Percentiles rank a stretch among this genome's conserved stretches.
Evolutionary conservation across 2,797 vertebrate genomes (phyloP).

Genomic region (Eremophila alpestris): DNA sequence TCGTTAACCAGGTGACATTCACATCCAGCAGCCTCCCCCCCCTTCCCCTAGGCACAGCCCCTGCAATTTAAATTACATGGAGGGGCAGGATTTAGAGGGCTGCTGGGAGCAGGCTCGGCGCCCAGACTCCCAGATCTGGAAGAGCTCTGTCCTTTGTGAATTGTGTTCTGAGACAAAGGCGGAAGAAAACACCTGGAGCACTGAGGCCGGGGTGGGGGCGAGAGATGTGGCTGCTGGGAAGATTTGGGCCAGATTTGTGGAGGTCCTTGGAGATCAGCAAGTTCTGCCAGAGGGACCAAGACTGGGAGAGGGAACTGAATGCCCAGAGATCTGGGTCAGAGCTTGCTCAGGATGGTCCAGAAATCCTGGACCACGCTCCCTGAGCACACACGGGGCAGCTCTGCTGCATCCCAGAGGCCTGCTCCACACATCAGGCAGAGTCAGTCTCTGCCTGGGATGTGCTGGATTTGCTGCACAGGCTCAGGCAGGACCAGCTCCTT

Average conservation of each 20-base stretch:
- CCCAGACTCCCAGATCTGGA: slow-evolving; percentile 32
- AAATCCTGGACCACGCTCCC: not conserved
- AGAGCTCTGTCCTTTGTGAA: slow-evolving; percentile 30
- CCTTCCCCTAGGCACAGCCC: not conserved
- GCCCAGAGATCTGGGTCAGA: not conserved
- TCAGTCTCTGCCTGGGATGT: not conserved
- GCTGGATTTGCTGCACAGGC: not conserved
- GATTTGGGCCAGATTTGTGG: not conserved
- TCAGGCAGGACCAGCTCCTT: not conserved
- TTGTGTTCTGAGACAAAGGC: slow-evolving; percentile 6
- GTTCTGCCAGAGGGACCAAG: not conserved
- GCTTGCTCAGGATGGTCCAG: not conserved
- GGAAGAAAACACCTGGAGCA: slow-evolving; percentile 61
- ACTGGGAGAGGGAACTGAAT: not conserved
- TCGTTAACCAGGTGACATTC: slow-evolving; percentile 2
- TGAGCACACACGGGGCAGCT: fast-evolving
- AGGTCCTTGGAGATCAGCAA: not conserved
- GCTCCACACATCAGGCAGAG: not conserved
- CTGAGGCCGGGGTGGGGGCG: not conserved
- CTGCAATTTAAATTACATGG: slow-evolving; percentile 5
- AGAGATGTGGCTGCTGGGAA: not conserved
- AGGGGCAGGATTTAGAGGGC: slow-evolving; percentile 45
- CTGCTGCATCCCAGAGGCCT: not conserved
- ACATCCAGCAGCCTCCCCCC: not conserved
- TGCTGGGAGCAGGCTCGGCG: slow-evolving; percentile 19